Conservation (phyloP, 2,888 invertebrate genomes). For the Azorinus chamasolen region DNA sequence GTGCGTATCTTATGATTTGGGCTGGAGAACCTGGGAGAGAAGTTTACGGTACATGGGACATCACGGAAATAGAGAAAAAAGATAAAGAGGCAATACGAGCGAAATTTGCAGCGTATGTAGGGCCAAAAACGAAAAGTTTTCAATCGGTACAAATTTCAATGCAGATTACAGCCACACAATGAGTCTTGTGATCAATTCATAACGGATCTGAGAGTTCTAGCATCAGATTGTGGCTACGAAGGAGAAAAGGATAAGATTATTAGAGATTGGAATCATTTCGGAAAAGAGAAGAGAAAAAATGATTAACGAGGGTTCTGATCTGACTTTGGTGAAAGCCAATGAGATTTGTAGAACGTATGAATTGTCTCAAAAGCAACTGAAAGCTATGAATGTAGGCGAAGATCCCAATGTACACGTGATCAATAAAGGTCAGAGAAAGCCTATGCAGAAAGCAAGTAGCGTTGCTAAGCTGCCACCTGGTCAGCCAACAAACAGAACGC, state of each 20-base stretch:
- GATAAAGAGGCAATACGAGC: constrained; percentile 14
- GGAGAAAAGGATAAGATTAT: constrained; percentile 45
- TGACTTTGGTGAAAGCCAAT: constrained; percentile 49
- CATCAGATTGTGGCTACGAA: constrained; percentile 56
- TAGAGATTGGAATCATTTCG: constrained; percentile 36
- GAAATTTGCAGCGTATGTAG: constrained; percentile 35
- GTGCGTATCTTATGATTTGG: constrained; percentile 57
- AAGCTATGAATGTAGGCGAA: constrained; percentile 32
- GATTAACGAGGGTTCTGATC: constrained; percentile 42
- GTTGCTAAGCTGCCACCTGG: neutral
- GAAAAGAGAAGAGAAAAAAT: constrained; percentile 51
- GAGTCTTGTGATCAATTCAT: constrained; percentile 60
- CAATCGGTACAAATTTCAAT: constrained; percentile 51
- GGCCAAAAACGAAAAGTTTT: constrained; percentile 54
- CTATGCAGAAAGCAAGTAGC: neutral
- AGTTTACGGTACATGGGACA: constrained; percentile 39
- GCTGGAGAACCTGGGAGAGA: constrained; percentile 53
- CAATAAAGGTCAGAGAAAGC: neutral
- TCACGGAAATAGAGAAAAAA: constrained; percentile 39
- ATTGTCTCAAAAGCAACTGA: constrained; percentile 10
- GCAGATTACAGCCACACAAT: constrained; percentile 29
- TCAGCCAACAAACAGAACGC: neutral
- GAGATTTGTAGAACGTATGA: constrained; percentile 40
- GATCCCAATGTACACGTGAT: constrained; percentile 21
- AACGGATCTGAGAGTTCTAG: constrained; percentile 47